A percentile compares a stretch with the other conserved stretches of the same genome.
Conservation (phyloP, 1,140 invertebrate genomes). For the Musca vetustissima region DNA sequence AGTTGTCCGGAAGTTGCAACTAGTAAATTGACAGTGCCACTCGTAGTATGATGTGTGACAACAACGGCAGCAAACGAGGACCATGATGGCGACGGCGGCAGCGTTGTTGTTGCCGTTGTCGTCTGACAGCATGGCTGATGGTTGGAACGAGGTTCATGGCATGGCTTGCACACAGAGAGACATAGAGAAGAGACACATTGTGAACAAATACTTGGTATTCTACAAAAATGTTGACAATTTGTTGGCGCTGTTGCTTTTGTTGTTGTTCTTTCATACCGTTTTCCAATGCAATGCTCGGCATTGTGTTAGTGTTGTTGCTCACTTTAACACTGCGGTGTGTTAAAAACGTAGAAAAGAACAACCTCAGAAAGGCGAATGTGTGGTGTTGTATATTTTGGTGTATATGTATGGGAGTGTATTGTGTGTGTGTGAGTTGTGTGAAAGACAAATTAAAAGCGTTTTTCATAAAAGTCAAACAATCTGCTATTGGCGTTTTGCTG, state of each 20-base stretch:
- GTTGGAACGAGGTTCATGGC: no score
- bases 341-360: background rate
- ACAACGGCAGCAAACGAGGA: conserved; percentile 10
- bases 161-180: no score
- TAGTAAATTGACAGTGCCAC: conserved; percentile 31
- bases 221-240: no score
- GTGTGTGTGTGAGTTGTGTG: background rate
- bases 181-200: no score
- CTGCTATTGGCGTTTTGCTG: no score
- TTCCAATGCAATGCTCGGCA: no score
- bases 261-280: no score
- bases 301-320: no score
- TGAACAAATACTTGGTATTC: no score
- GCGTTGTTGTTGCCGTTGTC: no score
- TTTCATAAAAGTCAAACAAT: background rate
- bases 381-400: background rate
- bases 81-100: background rate
- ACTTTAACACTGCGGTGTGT: conserved; percentile 20
- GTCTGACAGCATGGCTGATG: background rate
- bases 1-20: conserved; percentile 53
- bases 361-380: no score
- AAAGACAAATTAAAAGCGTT: conserved; percentile 18
- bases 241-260: no score
- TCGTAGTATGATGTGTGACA: conserved; percentile 10
- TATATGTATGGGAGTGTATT: background rate